A percentile compares a stretch with the other conserved stretches of the same genome.
phyloP scores from a whole-genome alignment of 2,797 vertebrate genomes.

The Sarcophilus harrisii region DNA sequence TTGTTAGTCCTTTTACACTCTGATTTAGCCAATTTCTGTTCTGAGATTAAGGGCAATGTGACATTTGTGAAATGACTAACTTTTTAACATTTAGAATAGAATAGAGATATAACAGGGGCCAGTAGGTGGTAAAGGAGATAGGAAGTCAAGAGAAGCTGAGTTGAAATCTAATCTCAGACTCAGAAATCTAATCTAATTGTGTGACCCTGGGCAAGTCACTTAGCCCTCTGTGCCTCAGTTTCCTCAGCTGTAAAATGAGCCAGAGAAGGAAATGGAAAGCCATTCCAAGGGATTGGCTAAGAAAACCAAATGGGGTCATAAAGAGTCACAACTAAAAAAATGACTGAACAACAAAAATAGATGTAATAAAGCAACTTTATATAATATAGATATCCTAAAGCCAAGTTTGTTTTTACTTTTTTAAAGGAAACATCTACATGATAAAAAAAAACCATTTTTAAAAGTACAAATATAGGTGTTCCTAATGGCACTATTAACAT shows the following conservation, averaged over 20 bases:
- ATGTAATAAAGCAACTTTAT: neutral
- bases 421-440: neutral
- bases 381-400: too few relatives aligned
- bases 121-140: too few relatives aligned
- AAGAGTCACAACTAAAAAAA: neutral
- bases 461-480: neutral
- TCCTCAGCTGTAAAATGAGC: too few relatives aligned
- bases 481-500: neutral
- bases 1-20: neutral
- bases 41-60: neutral
- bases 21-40: neutral
- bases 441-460: neutral
- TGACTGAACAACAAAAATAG: neutral
- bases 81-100: neutral
- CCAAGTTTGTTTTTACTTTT: neutral
- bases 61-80: neutral
- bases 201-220: too few relatives aligned
- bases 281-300: neutral
- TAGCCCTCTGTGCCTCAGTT: too few relatives aligned
- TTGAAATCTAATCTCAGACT: too few relatives aligned
- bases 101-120: neutral
- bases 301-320: neutral
- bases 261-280: neutral
- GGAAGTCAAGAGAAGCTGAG: too few relatives aligned
- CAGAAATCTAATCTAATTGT: too few relatives aligned